phyloP scores from a whole-genome alignment of 2,113 vertebrate genomes.

The Anguilla japonica region DNA sequence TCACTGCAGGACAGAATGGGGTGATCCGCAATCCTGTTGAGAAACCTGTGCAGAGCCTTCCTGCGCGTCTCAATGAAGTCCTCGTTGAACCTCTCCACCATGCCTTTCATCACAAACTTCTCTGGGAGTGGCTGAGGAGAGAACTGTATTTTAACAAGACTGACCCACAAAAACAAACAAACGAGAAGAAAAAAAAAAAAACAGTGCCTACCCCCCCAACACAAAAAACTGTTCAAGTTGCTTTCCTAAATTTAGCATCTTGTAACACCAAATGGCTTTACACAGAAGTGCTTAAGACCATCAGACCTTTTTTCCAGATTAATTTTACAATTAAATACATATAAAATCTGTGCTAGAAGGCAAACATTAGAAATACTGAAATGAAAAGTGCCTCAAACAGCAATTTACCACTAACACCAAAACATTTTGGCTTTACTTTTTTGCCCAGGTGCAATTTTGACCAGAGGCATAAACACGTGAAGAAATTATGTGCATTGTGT shows the following conservation, averaged over 20 bases:
- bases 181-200: no score
- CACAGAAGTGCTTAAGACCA: no score
- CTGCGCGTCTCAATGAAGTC: slow-evolving; percentile 92
- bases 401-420: background rate
- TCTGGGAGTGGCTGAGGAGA: slow-evolving; percentile 86
- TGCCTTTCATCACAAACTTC: slow-evolving; percentile 94
- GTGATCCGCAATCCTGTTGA: slow-evolving; percentile 86
- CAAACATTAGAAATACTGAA: background rate
- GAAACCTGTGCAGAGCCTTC: slow-evolving; percentile 88
- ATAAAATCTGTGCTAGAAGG: background rate
- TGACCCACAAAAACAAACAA: background rate
- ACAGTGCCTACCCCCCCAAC: background rate
- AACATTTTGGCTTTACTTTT: background rate
- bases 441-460: background rate
- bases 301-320: no score
- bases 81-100: slow-evolving; percentile 92
- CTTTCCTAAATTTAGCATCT: no score
- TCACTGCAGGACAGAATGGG: slow-evolving; percentile 88
- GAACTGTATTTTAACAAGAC: background rate
- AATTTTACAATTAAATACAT: no score
- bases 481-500: background rate
- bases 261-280: no score
- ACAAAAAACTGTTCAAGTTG: background rate
- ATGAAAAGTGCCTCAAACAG: background rate
- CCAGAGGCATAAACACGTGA: background rate